Evolutionary conservation across 1,140 invertebrate genomes (phyloP).

Genomic region (Panonychus citri): DNA sequence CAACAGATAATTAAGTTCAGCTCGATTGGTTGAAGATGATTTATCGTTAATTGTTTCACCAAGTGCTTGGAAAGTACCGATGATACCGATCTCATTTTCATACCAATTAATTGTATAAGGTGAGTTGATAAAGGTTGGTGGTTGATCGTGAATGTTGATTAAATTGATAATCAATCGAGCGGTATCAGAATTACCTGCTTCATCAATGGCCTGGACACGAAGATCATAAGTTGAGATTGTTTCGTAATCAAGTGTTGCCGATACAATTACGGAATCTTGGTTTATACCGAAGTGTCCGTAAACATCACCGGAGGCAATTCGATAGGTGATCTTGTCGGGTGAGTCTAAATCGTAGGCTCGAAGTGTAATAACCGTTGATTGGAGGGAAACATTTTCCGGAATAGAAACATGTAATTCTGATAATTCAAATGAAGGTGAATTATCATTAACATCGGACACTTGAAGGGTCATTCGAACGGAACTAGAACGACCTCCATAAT

Average conservation of each 20-base stretch:
- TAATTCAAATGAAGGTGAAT: conserved; percentile 59
- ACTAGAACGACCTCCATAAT: conserved; percentile 29
- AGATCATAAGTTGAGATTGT: background rate
- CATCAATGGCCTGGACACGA: conserved; percentile 2
- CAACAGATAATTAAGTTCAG: conserved; percentile 60
- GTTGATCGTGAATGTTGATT: conserved; percentile 80
- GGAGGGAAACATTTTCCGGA: conserved; percentile 30
- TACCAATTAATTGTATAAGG: conserved; percentile 75
- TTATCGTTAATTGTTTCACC: background rate
- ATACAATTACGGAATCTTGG: background rate
- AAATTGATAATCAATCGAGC: conserved; percentile 39
- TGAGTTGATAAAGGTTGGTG: conserved; percentile 68
- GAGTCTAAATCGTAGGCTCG: conserved; percentile 67
- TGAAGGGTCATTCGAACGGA: conserved; percentile 41
- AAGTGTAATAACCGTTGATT: conserved; percentile 54
- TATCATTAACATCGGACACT: conserved; percentile 78
- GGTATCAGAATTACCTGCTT: conserved; percentile 30
- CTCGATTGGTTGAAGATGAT: conserved; percentile 42
- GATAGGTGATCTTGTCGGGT: conserved; percentile 40
- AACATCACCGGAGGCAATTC: conserved; percentile 61
- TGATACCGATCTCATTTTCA: conserved; percentile 29
- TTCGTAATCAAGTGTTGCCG: background rate
- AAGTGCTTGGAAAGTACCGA: background rate
- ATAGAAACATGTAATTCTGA: background rate
- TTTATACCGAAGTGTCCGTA: conserved; percentile 19